Conservation (phyloP, 1,140 invertebrate species). For the Globodera rostochiensis region DNA sequence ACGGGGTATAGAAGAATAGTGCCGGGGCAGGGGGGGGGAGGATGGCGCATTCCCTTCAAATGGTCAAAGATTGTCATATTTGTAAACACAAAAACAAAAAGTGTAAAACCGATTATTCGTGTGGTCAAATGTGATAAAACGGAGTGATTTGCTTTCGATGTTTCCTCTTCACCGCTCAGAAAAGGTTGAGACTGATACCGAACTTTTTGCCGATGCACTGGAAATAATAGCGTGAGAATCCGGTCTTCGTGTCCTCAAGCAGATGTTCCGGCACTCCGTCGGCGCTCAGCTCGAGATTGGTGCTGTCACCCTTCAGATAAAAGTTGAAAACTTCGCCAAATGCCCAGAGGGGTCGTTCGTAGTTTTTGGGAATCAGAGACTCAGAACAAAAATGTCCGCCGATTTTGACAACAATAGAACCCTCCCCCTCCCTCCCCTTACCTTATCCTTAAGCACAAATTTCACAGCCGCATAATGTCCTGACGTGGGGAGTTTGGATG, state of each 20-base stretch:
- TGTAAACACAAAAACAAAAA: too few species aligned
- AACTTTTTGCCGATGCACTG: constrained; percentile 68
- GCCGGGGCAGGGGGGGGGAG: too few species aligned
- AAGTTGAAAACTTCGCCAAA: constrained; percentile 17
- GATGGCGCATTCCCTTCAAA: too few species aligned
- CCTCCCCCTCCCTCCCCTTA: constrained; percentile 18
- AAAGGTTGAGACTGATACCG: constrained; percentile 66
- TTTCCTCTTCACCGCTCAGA: constrained; percentile 25
- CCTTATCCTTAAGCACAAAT: constrained; percentile 52
- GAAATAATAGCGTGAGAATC: constrained; percentile 69
- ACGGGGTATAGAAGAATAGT: too few species aligned
- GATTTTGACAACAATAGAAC: neutral
- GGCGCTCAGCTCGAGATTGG: constrained; percentile 50
- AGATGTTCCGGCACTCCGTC: constrained; percentile 47
- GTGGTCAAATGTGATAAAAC: too few species aligned
- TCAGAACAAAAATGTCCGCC: too few species aligned
- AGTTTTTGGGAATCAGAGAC: neutral
- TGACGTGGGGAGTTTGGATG: constrained; percentile 35
- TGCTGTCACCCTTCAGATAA: constrained; percentile 59
- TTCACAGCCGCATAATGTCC: constrained; percentile 85
- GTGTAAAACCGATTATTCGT: neutral
- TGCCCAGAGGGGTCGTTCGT: too few species aligned
- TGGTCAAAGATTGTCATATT: too few species aligned
- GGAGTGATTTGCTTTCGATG: neutral
- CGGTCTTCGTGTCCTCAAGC: constrained; percentile 64